phyloP scores from a whole-genome alignment of 1,140 invertebrate species.

The Atta texana region DNA sequence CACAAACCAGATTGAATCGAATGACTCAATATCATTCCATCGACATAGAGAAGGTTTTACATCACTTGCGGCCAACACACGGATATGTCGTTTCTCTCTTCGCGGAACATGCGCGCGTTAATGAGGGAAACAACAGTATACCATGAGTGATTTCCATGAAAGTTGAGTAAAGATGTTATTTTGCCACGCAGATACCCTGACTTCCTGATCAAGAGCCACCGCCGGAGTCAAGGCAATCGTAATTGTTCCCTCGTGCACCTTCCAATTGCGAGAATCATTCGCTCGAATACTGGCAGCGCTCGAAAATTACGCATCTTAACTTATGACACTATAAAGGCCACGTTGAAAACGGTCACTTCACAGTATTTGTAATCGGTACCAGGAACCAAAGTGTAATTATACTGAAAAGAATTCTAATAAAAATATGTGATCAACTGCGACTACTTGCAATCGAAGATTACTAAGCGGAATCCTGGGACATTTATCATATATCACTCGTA shows the following conservation, averaged over 20 bases:
- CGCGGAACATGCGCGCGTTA: conserved; percentile 45
- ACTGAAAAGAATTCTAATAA: background rate
- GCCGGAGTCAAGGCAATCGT: conserved; percentile 40
- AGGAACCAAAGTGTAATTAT: conserved; percentile 13
- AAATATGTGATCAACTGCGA: background rate
- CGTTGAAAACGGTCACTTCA: background rate
- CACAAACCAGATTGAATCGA: background rate
- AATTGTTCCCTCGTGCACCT: conserved; percentile 31
- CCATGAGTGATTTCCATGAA: conserved; percentile 57
- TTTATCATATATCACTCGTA: conserved; percentile 5
- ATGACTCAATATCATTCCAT: conserved; percentile 30
- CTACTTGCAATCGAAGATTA: conserved; percentile 1
- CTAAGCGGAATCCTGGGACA: background rate
- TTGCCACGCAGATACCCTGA: conserved; percentile 39
- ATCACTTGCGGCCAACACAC: background rate
- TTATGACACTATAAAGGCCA: background rate
- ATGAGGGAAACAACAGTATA: conserved; percentile 42
- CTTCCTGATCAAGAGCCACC: conserved; percentile 53
- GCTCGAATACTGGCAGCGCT: background rate
- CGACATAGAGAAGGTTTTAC: background rate
- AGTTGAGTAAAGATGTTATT: conserved; percentile 60
- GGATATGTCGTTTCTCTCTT: conserved; percentile 28
- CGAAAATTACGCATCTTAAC: conserved; percentile 16
- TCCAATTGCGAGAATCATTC: conserved; percentile 19
- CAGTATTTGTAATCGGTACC: background rate